phyloP scores from a whole-genome alignment of 2,113 vertebrate genomes.

The Paracanthobrama guichenoti region DNA sequence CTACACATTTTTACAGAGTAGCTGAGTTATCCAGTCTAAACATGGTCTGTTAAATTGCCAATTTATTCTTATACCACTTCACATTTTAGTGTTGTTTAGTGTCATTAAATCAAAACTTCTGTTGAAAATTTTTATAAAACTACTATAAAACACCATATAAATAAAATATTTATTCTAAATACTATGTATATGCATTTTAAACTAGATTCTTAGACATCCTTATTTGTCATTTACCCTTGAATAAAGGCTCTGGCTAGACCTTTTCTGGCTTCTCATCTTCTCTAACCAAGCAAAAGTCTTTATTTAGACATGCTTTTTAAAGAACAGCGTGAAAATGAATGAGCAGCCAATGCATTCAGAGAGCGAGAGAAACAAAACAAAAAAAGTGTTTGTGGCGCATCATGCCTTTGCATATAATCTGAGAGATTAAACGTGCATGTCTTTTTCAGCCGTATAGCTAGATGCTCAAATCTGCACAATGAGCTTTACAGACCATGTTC shows the following conservation, averaged over 20 bases:
- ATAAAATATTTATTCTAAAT: no score
- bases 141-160: background rate
- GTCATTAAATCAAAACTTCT: background rate
- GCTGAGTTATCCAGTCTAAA: no score
- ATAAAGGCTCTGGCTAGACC: background rate
- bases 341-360: background rate
- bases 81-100: background rate
- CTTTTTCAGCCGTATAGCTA: slow-evolving; percentile 35
- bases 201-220: no score
- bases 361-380: background rate
- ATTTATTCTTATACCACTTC: background rate
- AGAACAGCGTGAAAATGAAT: background rate
- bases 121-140: background rate
- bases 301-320: background rate
- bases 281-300: background rate
- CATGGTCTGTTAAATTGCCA: no score
- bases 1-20: no score
- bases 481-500: slow-evolving; percentile 1
- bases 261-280: background rate
- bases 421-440: slow-evolving; percentile 38
- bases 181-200: background rate
- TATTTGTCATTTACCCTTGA: background rate
- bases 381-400: background rate
- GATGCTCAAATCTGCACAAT: slow-evolving; percentile 23
- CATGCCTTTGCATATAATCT: slow-evolving; percentile 26